Percentiles rank a stretch among this genome's conserved stretches.
These are phyloP conservation scores for Parapristionchus giblindavisi DNA, from an alignment of 2,888 invertebrate genomes.

Conservation along the genomic window DNA sequence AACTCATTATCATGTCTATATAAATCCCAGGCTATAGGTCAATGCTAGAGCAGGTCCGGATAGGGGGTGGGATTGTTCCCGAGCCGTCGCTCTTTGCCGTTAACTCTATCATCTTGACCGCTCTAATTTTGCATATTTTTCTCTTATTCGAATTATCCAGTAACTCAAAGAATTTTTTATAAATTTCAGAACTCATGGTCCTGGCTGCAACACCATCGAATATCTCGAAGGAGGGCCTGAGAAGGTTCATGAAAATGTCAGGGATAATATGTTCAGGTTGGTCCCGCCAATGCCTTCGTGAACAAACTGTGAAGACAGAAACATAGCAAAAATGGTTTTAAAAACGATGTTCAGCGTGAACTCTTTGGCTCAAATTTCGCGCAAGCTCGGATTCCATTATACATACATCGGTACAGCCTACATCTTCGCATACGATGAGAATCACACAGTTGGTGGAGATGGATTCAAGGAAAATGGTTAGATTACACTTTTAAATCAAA, in stretches of 20 bases:
- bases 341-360: constrained; percentile 60
- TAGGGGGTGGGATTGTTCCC: too few species aligned
- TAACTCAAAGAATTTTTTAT: background rate
- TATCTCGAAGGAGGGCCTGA: constrained; percentile 59
- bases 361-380: constrained; percentile 58
- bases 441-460: constrained; percentile 62
- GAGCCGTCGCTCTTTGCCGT: too few species aligned
- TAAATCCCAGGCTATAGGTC: too few species aligned
- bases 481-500: too few species aligned
- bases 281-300: background rate
- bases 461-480: constrained; percentile 61
- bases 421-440: constrained; percentile 66
- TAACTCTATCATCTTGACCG: too few species aligned
- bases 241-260: constrained; percentile 61
- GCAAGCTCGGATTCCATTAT: constrained; percentile 62
- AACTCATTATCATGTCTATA: too few species aligned
- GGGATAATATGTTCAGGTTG: constrained; percentile 66
- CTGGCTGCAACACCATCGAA: constrained; percentile 35
- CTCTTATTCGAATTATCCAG: too few species aligned
- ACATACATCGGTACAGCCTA: constrained; percentile 69
- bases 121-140: too few species aligned
- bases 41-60: too few species aligned
- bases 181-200: constrained; percentile 29
- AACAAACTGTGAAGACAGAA: background rate
- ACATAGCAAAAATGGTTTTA: background rate